Conservation (phyloP, 37 sponge, comb jelly and placozoan genomes). For the Tethya wilhelma region DNA sequence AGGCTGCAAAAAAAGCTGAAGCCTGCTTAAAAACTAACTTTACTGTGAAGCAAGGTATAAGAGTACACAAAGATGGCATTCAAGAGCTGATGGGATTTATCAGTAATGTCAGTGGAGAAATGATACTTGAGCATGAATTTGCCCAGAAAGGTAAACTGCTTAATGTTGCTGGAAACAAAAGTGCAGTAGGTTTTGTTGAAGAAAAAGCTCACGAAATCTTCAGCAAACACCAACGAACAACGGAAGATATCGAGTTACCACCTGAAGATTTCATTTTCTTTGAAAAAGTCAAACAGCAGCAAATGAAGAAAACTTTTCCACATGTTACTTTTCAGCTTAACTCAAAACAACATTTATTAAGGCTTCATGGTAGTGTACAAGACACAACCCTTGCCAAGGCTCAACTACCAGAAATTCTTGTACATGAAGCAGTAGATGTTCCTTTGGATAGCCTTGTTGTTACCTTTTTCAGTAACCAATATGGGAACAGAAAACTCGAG, state of each 20-base stretch:
- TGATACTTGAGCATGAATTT: neutral
- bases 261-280: constrained; percentile 1
- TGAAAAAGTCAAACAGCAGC: neutral
- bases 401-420: too few species aligned
- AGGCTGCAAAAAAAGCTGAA: too few species aligned
- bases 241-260: neutral
- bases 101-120: neutral
- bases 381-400: too few species aligned
- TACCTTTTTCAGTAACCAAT: too few species aligned
- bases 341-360: neutral
- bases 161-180: constrained; percentile 6
- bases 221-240: neutral
- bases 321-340: neutral
- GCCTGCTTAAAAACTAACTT: too few species aligned
- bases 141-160: neutral
- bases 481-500: too few species aligned
- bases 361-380: too few species aligned
- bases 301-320: constrained; percentile 2
- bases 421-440: too few species aligned
- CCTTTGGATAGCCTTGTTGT: too few species aligned
- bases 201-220: neutral
- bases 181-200: neutral
- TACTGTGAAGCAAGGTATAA: neutral
- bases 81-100: neutral
- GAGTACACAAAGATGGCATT: neutral